A percentile compares a stretch with the other conserved stretches of the same genome.
phyloP scores from a whole-genome alignment of 64 coral and sea anemone genomes.

The Porites australiensis region DNA sequence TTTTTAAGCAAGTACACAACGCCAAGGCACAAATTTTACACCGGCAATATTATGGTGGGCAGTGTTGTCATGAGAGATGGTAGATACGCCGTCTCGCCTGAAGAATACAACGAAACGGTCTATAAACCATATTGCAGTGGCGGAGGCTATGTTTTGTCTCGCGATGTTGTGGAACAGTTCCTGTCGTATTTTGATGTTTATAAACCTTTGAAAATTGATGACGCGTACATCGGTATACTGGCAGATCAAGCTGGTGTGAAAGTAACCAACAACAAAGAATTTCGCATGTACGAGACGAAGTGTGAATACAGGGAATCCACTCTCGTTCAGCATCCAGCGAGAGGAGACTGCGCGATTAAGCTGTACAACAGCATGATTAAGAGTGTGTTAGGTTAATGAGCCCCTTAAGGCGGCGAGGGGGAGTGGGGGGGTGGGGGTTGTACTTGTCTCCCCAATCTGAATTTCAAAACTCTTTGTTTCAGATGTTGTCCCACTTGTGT shows the following conservation, averaged over 20 bases:
- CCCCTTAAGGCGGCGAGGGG: not conserved
- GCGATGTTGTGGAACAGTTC: slow-evolving; percentile 50
- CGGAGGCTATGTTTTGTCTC: slow-evolving; percentile 67
- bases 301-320: slow-evolving; percentile 57
- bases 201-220: slow-evolving; percentile 70
- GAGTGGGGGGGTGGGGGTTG: no score
- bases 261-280: slow-evolving; percentile 44
- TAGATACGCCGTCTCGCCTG: slow-evolving; percentile 53
- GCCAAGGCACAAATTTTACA: slow-evolving; percentile 58
- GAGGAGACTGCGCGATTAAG: slow-evolving; percentile 53
- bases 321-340: slow-evolving; percentile 84
- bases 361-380: slow-evolving; percentile 58
- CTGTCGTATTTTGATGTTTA: slow-evolving; percentile 47
- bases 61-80: slow-evolving; percentile 72
- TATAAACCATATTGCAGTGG: slow-evolving; percentile 83
- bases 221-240: slow-evolving; percentile 72
- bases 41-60: slow-evolving; percentile 71
- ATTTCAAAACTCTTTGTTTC: no score
- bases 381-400: not conserved
- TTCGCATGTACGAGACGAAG: slow-evolving; percentile 71
- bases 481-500: no score
- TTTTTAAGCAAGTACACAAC: slow-evolving; percentile 53
- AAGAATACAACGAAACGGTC: slow-evolving; percentile 48
- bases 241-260: slow-evolving; percentile 49
- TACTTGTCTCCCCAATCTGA: no score